These are phyloP conservation scores for Sus scrofa DNA, from an alignment of 2,113 vertebrate genomes.

Conservation along the genomic window T2T-Sscrofa CM000812.6:146229001-146229500, in stretches of 20 bases:
- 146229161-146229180: background rate
- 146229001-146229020: too few species aligned
- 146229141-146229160: background rate
- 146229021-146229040: background rate
- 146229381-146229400: background rate
- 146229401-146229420: background rate
- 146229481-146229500: background rate
- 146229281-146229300: background rate
- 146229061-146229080: background rate
- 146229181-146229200: background rate
- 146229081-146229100: background rate
- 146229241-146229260: background rate
- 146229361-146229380: background rate
- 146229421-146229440: background rate
- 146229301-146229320: background rate
- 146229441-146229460: background rate
- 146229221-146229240: background rate
- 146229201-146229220: background rate
- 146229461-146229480: background rate
- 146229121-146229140: background rate
- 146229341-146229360: background rate
- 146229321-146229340: background rate
- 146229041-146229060: background rate
- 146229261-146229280: background rate
- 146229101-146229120: background rate